phyloP scores from a whole-genome alignment of 2,888 invertebrate species.

The Griposia aprilina region DNA sequence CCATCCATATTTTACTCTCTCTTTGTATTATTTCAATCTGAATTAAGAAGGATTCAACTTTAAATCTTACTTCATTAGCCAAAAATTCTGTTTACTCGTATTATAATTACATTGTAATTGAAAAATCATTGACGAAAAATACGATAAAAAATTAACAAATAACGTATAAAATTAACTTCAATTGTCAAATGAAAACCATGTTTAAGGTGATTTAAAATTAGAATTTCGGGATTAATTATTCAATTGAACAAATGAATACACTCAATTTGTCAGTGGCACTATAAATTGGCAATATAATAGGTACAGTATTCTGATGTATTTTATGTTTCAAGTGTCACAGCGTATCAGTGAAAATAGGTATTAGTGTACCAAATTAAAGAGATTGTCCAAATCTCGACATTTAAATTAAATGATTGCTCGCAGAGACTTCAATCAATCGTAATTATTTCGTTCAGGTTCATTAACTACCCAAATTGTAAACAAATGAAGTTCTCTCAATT shows the following conservation, averaged over 20 bases:
- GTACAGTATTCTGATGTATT: background rate
- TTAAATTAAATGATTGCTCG: background rate
- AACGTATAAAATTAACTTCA: too few relatives aligned
- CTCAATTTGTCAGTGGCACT: background rate
- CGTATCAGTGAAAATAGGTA: background rate
- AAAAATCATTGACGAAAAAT: background rate
- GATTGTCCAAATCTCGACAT: background rate
- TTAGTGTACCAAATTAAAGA: background rate
- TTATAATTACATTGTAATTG: background rate
- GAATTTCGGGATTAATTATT: background rate
- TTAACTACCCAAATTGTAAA: constrained; percentile 3
- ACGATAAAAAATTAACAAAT: too few relatives aligned
- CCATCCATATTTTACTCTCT: too few relatives aligned
- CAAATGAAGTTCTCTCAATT: constrained; percentile 27
- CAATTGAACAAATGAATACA: background rate
- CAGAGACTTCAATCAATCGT: constrained; percentile 8
- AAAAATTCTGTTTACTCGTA: too few relatives aligned
- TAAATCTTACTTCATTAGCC: background rate
- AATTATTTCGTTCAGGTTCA: constrained; percentile 18
- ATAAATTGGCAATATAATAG: background rate
- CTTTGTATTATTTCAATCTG: too few relatives aligned
- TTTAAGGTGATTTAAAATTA: background rate
- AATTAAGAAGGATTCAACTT: background rate
- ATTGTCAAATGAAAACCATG: background rate
- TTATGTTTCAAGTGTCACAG: background rate